phyloP scores from a whole-genome alignment of 2,888 invertebrate genomes.

The Eucriotettix oculatus region DNA sequence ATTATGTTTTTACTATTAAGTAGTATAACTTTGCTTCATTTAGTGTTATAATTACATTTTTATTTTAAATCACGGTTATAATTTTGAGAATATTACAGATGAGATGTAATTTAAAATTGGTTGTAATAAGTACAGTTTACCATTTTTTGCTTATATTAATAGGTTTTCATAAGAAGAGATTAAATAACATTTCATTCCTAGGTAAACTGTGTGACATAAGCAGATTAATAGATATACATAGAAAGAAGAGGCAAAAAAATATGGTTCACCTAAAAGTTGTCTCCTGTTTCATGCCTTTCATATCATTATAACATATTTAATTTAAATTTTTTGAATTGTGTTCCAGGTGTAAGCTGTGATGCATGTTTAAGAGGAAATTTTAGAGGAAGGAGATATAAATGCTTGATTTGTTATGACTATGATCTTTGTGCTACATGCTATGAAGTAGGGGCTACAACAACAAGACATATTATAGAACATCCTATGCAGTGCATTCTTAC shows the following conservation, averaged over 20 bases:
- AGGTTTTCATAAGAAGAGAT: too few relatives aligned
- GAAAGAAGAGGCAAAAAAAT: neutral
- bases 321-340: constrained; percentile 12
- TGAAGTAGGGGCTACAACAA: constrained; percentile 79
- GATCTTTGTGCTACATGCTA: constrained; percentile 95
- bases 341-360: constrained; percentile 97
- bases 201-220: too few relatives aligned
- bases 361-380: constrained; percentile 97
- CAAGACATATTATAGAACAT: constrained; percentile 88
- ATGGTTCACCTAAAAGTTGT: neutral
- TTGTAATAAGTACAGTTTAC: too few relatives aligned
- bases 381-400: constrained; percentile 94
- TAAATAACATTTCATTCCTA: too few relatives aligned
- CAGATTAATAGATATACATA: neutral
- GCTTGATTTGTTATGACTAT: constrained; percentile 97
- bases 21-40: too few relatives aligned
- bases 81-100: too few relatives aligned
- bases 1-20: too few relatives aligned
- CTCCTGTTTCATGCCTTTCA: too few relatives aligned
- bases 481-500: constrained; percentile 99
- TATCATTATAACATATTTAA: neutral
- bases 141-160: too few relatives aligned
- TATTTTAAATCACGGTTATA: too few relatives aligned
- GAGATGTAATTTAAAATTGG: too few relatives aligned
- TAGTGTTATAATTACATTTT: too few relatives aligned